phyloP scores from a whole-genome alignment of 2,113 vertebrate genomes.

The Gnathonemus longibarbis region DNA sequence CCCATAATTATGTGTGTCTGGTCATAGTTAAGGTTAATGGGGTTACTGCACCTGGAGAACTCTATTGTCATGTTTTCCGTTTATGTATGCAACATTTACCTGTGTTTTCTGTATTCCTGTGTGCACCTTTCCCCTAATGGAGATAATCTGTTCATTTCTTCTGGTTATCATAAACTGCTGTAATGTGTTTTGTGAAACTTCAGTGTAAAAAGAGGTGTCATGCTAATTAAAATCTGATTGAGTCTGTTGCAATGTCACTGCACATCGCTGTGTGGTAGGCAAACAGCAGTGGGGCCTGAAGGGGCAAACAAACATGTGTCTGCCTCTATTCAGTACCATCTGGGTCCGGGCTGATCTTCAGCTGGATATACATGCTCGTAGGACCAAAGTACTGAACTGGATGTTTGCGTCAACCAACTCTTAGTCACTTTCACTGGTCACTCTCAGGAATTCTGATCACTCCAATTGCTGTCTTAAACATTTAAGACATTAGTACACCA shows the following conservation, averaged over 20 bases:
- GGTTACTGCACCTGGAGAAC: background rate
- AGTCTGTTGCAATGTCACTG: background rate
- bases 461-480: background rate
- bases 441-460: background rate
- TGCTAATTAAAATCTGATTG: background rate
- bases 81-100: background rate
- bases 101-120: background rate
- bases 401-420: background rate
- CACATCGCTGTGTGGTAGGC: background rate
- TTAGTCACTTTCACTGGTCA: background rate
- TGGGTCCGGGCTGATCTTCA: background rate
- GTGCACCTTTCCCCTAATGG: background rate
- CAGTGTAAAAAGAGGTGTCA: background rate
- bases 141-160: background rate
- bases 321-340: background rate
- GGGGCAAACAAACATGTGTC: background rate
- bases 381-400: background rate
- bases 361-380: background rate
- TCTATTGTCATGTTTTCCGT: background rate
- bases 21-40: background rate
- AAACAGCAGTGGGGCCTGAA: background rate
- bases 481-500: background rate
- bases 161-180: background rate
- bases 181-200: background rate
- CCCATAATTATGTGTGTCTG: background rate